Evolutionary conservation across 2,113 vertebrate species (phyloP), one percentile per base, ranked within the genome.

Genomic region (Zootoca vivipara): DNA sequence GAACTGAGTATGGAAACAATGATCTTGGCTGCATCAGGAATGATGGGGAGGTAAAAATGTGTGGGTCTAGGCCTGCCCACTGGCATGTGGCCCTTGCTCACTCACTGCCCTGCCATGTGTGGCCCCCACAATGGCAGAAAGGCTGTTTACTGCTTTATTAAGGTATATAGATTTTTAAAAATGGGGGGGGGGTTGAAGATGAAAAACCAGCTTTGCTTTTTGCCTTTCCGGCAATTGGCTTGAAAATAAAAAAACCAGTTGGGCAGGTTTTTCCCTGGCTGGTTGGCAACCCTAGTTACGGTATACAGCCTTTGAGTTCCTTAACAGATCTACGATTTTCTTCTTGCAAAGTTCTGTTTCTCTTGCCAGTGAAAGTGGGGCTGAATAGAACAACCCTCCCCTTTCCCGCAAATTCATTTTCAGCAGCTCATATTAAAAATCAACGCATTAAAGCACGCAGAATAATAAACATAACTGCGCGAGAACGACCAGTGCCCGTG

Each of bases 231-330:
- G 56, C 35, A 64, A 85, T 1, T 28, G 22, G 33, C 33, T 35
- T 13, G 85, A 82, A 83, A 20, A 91, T 20, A 78, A 65, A 20
- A 82, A 33, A 82, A 64, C 69, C 58, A 12, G 52, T 46, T 89
- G 78, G 22, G 86, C 83, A 90, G 78, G 2, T 82, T 65, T 70
- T 13, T 26, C 42, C 6, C 46, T 24, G 7, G 7, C 52, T 16
- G 15, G 13, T 58, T 70, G 33, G 13, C 85, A 90, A 26, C n/a
- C 62, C 67, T 72, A 82, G 74, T 86, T 46, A 33, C 33, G 6
- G 78, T 78, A 92, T n/a, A 84, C 79, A 89, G 89, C 3, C 86
- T 74, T 92, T 79, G 67, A 83, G 88, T 58, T 74, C 83, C 91
- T 87, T 87, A 91, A 16, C 73, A 65, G 56, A 82, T 38, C 82